Evolutionary conservation across 2,888 invertebrate genomes (phyloP).

Genomic region (Corythucha ciliata): DNA sequence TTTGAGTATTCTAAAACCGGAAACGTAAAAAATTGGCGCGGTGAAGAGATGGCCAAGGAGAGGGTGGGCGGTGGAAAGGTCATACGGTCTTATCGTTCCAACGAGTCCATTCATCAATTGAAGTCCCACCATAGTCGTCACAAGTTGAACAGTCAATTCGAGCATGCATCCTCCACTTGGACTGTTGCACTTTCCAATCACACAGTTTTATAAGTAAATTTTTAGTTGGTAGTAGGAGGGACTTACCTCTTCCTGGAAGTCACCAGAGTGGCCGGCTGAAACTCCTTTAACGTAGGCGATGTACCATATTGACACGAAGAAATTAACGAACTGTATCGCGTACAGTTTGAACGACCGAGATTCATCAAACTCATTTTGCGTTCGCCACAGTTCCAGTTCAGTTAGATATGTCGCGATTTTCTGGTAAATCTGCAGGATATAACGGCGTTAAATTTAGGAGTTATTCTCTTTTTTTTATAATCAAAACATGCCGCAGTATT

Average conservation of each 20-base stretch:
- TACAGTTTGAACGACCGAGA: constrained; percentile 90
- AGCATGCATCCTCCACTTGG: constrained; percentile 88
- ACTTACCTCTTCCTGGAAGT: constrained; percentile 74
- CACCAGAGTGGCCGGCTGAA: constrained; percentile 72
- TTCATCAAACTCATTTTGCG: constrained; percentile 92
- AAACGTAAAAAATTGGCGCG: too few relatives aligned
- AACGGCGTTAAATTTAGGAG: constrained; percentile 29
- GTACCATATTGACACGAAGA: constrained; percentile 93
- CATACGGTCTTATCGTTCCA: constrained; percentile 73
- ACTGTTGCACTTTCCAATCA: too few relatives aligned
- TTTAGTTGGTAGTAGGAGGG: neutral
- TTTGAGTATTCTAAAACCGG: too few relatives aligned
- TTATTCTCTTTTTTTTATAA: neutral
- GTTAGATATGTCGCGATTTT: constrained; percentile 78
- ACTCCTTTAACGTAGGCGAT: constrained; percentile 85
- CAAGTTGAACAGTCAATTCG: constrained; percentile 86
- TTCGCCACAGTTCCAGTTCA: constrained; percentile 75
- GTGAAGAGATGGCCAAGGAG: too few relatives aligned
- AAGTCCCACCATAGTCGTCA: constrained; percentile 93
- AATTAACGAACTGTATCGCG: constrained; percentile 89
- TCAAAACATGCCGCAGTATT: constrained; percentile 34
- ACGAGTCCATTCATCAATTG: constrained; percentile 83
- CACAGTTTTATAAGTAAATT: neutral
- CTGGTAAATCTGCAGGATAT: constrained; percentile 53
- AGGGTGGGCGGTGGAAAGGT: neutral